Conservation (phyloP, 2,113 vertebrate species). For the Gambusia affinis region DNA sequence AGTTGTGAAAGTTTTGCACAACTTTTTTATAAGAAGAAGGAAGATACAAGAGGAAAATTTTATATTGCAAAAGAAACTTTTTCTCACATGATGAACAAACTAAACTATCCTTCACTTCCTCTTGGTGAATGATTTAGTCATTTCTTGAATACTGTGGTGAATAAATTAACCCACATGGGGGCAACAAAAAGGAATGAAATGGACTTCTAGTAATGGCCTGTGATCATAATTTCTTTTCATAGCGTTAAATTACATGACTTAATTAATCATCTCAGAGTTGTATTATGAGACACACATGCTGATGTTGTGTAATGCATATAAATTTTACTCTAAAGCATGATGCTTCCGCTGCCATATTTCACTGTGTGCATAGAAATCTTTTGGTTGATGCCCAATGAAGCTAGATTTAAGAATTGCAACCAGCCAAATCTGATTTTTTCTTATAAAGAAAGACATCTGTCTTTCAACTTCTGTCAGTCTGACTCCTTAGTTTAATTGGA, state of each 20-base stretch:
- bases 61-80: not conserved
- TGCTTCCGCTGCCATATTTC: no score
- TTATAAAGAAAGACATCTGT: no score
- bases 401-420: no score
- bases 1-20: not conserved
- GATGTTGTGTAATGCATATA: not conserved
- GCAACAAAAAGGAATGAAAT: conserved; percentile 19
- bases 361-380: no score
- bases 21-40: not conserved
- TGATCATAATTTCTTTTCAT: not conserved
- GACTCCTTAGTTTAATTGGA: no score
- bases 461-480: no score
- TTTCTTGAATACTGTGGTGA: not conserved
- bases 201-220: not conserved
- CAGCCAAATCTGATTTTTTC: no score
- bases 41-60: not conserved
- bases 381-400: not conserved
- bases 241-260: no score
- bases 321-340: no score
- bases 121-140: not conserved
- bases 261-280: not conserved
- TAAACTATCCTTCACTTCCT: not conserved
- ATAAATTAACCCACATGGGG: conserved; percentile 36
- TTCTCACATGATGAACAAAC: not conserved
- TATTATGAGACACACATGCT: not conserved